Base-by-base conservation (phyloP, 1,140 invertebrate species). In the Cardiocondyla obscurior region DNA sequence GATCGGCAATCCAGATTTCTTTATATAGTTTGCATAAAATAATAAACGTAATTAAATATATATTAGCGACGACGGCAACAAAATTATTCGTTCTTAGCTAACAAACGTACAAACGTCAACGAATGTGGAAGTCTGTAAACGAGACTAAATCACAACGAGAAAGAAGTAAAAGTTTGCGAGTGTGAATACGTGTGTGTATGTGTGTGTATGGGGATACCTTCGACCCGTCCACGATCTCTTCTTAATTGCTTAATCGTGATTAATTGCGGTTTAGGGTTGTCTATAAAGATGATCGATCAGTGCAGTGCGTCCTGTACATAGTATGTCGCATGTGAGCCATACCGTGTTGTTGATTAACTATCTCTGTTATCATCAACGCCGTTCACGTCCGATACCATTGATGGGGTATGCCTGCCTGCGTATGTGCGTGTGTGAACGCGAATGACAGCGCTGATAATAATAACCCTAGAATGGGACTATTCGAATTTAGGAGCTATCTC, bases 91-190 rank as follows among this genome's bases (percentile, higher is more conserved):
- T 77, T 67, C 30, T 65, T 36, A 60, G 39, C 1, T 60, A 77
- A 77, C 44, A 64, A 77, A 77, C 28, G 72, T 76, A 64, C 57
- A 51, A 76, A 76, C 0, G 30, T 64, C 73, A 64, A 77, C 30
- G 46, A 65, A 65, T 53, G 46, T 58, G 30, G 16, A 53, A 65
- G 22, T 49, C 14, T n/a, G 39, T 46, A 65, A 65, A 65, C 51
- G 25, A 77, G 19, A 6, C 10, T 33, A 49, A 76, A 64, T 12
- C 36, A 76, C 55, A 74, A 60, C 30, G 74, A 77, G 60, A 67
- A 1, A 22, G 12, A 62, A 25, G n/a, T 22, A 19, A 62, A 3
- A 39, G 16, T 39, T 7, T 28, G 12, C 12, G 5, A 16, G 53
- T 22, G 53, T 22, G 25, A 25, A 16, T 30, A 3, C n/a, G 19